These are phyloP conservation scores for Nothura maculosa DNA, from an alignment of 2,797 vertebrate genomes.

Conservation along the genomic window DNA sequence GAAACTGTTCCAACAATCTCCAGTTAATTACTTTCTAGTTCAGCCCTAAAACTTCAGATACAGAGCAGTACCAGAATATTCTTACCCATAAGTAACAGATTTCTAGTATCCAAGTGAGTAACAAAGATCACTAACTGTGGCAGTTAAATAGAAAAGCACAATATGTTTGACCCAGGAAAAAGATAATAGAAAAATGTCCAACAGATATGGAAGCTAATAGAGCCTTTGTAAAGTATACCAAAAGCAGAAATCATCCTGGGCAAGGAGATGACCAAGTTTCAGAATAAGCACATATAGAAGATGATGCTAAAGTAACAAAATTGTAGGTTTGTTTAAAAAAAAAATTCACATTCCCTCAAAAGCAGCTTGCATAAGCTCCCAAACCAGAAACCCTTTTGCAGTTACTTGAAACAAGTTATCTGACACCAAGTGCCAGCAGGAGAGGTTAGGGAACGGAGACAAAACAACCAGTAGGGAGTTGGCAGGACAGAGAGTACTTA, in stretches of 20 bases:
- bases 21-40: neutral
- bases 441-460: neutral
- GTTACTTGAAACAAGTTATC: neutral
- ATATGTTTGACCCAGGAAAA: neutral
- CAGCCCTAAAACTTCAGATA: neutral
- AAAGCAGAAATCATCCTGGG: neutral
- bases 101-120: neutral
- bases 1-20: slow-evolving; percentile 7
- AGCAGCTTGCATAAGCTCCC: neutral
- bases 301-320: neutral
- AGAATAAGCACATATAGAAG: neutral
- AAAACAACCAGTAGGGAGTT: neutral
- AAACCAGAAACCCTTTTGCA: neutral
- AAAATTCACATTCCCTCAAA: neutral
- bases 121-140: neutral
- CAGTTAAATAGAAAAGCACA: neutral
- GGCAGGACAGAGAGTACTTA: neutral
- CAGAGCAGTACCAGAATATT: neutral
- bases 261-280: neutral
- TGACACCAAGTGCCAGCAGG: neutral
- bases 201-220: neutral
- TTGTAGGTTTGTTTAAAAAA: fast-evolving
- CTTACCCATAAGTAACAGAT: neutral
- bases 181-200: neutral
- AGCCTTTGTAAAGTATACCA: neutral